Conservation (phyloP, 2,797 vertebrate species). For the Trematomus bernacchii region DNA sequence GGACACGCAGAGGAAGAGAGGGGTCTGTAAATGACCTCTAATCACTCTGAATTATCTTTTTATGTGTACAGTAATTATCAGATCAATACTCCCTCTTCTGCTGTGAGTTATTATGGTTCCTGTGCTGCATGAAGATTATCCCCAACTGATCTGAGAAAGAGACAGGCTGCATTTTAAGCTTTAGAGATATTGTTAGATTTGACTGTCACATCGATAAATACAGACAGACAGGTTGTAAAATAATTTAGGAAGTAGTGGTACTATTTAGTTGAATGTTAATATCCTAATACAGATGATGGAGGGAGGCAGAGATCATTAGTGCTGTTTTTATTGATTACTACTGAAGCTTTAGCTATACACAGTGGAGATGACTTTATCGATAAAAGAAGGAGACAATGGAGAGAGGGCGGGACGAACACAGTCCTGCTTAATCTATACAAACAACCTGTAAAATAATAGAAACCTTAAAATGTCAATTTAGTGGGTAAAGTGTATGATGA, state of each 20-base stretch:
- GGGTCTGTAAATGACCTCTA: not conserved
- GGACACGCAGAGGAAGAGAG: not conserved
- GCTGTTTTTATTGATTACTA: constrained; percentile 6
- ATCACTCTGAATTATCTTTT: not conserved
- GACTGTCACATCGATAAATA: not conserved
- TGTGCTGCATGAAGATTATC: not conserved
- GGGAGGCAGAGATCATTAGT: not conserved
- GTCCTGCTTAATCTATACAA: too few relatives aligned
- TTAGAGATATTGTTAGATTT: not conserved
- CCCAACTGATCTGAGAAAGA: not conserved
- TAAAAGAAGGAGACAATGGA: not conserved
- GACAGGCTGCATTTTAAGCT: not conserved
- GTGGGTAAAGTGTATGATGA: too few relatives aligned
- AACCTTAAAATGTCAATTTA: too few relatives aligned
- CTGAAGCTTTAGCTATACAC: not conserved
- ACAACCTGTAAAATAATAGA: too few relatives aligned
- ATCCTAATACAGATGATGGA: not conserved
- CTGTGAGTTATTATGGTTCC: not conserved
- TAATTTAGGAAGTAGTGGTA: not conserved
- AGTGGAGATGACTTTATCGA: not conserved
- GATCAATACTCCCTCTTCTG: constrained; percentile 8
- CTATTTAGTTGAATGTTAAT: constrained; percentile 1
- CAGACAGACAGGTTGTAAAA: not conserved
- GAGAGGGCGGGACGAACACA: too few relatives aligned
- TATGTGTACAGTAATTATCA: not conserved